A percentile compares a stretch with the other conserved stretches of the same genome.
Conservation (phyloP, 2,797 vertebrate species). For the Salmo trutta region DNA sequence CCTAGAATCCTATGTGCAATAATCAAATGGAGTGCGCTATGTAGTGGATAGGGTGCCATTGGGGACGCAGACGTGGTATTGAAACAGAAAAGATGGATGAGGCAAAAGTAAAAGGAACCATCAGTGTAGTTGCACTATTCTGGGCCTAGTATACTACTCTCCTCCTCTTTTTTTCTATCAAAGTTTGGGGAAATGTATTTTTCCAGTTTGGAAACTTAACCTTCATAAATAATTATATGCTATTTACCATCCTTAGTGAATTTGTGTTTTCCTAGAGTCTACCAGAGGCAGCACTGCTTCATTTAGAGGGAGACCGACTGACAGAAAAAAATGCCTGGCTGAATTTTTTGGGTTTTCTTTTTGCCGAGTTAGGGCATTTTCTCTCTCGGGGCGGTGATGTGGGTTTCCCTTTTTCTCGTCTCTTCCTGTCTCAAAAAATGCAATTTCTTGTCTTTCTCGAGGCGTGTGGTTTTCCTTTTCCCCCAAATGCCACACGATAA, state of each 20-base stretch:
- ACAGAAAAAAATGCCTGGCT: conserved; percentile 38
- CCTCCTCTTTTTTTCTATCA: conserved; percentile 38
- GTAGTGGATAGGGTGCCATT: too few species aligned
- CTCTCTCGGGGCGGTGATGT: conserved; percentile 17
- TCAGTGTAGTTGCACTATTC: conserved; percentile 6
- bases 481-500: background rate
- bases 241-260: conserved; percentile 51
- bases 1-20: background rate
- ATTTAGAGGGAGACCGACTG: conserved; percentile 36
- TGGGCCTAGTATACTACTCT: conserved; percentile 12
- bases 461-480: background rate
- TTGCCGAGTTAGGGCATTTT: conserved; percentile 38
- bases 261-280: conserved; percentile 53
- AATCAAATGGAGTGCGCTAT: background rate
- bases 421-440: conserved; percentile 7
- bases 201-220: conserved; percentile 65
- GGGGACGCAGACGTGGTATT: too few species aligned
- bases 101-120: too few species aligned
- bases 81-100: background rate
- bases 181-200: conserved; percentile 53
- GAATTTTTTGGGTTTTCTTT: conserved; percentile 34
- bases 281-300: conserved; percentile 55
- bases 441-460: conserved; percentile 14
- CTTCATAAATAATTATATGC: conserved; percentile 73
- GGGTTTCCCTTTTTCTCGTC: conserved; percentile 15